These are phyloP conservation scores for Eristalis arbustorum DNA, from an alignment of 2,888 invertebrate species.

Conservation along the genomic window DNA sequence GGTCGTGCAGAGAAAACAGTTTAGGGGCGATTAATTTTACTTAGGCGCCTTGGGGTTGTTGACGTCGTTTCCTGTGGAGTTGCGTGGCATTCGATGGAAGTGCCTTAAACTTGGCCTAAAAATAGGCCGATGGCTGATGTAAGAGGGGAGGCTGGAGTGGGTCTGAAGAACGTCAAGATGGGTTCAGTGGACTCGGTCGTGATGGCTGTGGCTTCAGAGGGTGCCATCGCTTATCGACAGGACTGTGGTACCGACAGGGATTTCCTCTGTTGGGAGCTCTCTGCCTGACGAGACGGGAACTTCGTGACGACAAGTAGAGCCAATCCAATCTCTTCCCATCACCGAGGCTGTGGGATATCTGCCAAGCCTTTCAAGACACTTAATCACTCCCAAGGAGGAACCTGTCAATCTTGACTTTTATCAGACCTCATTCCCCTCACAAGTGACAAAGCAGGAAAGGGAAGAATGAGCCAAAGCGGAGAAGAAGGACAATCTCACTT, in stretches of 20 bases:
- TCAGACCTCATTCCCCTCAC: background rate
- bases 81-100: background rate
- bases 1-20: background rate
- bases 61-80: background rate
- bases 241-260: too few species aligned
- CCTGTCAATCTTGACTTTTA: background rate
- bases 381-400: too few species aligned
- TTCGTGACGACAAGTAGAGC: too few species aligned
- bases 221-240: too few species aligned
- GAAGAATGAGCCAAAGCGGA: background rate
- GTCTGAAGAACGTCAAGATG: background rate
- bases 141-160: background rate
- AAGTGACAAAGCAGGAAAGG: background rate
- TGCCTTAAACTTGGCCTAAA: background rate
- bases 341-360: too few species aligned
- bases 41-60: background rate
- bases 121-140: background rate
- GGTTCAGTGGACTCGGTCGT: too few species aligned
- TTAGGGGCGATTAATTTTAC: background rate
- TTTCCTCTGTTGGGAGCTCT: too few species aligned
- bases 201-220: too few species aligned
- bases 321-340: too few species aligned
- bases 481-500: background rate
- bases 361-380: too few species aligned
- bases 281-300: too few species aligned